Evolutionary conservation across 2,113 vertebrate species (phyloP), one percentile per base, ranked within the genome.

Genomic region (Echinops telfairi): DNA sequence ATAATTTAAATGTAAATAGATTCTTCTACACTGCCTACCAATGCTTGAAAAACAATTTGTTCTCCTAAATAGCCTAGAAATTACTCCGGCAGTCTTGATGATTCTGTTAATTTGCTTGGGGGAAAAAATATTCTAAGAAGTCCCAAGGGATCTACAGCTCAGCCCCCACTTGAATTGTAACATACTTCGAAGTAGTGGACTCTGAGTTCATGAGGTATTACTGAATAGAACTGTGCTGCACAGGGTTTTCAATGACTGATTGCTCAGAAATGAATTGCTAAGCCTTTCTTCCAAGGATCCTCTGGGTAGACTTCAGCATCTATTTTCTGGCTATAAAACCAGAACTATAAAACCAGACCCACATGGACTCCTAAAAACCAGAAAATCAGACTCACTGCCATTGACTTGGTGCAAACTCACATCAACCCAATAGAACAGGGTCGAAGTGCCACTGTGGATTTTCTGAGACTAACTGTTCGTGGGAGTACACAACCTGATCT

Each of bases 1-100:
- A 96, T 95, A 95, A 96, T 96, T 94, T 93, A 92, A 94, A 96
- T 93, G 86, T 95, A 94, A 96, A 96, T 95, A 96, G 90, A 94
- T 96, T 95, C 85, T 95, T 96, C 94, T 93, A 79, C 47, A 94
- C 58, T 81, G 90, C 62, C 93, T 96, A 95, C 82, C 70, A 96
- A 88, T 60, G 90, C 95, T 93, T 92, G 80, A 90, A 92, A 92
- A 94, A 96, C 90, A 92, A 95, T 95, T 96, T 95, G 88, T 95
- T 93, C 70, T 94, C 76, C 76, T 93, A 95, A 96, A 95, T 91
- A 90, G 85, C 70, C 36, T 91, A 92, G 79, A 95, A 95, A 96
- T 88, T 95, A 92, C 36, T 47, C 83, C 79, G 29, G 60, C 86
- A 73, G 33, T 78, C 79, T 92, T 85, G 17, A 91, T 90, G 86